These are phyloP conservation scores for Chloromyia formosa DNA, from an alignment of 2,888 invertebrate genomes.

Conservation along the genomic window DNA sequence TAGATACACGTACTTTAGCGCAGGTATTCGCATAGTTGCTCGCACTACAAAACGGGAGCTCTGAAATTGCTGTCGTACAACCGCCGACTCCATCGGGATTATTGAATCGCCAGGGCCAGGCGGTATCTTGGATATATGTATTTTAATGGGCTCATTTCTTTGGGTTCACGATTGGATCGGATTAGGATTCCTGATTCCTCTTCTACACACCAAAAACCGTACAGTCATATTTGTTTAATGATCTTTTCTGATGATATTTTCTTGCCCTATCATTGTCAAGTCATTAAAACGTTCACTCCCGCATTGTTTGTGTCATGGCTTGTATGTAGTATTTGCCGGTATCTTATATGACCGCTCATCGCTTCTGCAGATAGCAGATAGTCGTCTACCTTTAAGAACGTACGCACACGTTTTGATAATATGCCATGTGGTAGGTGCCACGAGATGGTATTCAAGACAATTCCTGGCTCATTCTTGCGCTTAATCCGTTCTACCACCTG, in stretches of 20 bases:
- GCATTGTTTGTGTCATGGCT: slow-evolving; percentile 23
- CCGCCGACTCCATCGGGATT: background rate
- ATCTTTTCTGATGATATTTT: slow-evolving; percentile 42
- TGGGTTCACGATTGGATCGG: slow-evolving; percentile 7
- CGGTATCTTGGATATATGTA: no score
- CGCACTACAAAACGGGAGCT: background rate
- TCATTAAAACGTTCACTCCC: slow-evolving; percentile 47
- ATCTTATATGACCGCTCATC: background rate
- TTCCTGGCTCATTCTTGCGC: background rate
- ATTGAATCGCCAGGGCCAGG: background rate
- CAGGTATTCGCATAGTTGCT: background rate
- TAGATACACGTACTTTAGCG: background rate
- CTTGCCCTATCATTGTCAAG: slow-evolving; percentile 47
- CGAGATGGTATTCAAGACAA: background rate
- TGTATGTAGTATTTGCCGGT: background rate
- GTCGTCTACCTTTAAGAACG: background rate
- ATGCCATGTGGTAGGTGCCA: background rate
- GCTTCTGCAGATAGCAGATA: background rate
- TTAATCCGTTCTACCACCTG: slow-evolving; percentile 5
- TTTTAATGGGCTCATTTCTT: no score
- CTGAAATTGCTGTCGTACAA: background rate
- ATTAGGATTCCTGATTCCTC: slow-evolving; percentile 21
- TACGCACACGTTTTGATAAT: background rate
- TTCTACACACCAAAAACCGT: slow-evolving; percentile 27
- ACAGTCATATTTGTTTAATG: slow-evolving; percentile 48